Conservation (phyloP, 2,113 vertebrate genomes). For the Ictalurus punctatus region DNA sequence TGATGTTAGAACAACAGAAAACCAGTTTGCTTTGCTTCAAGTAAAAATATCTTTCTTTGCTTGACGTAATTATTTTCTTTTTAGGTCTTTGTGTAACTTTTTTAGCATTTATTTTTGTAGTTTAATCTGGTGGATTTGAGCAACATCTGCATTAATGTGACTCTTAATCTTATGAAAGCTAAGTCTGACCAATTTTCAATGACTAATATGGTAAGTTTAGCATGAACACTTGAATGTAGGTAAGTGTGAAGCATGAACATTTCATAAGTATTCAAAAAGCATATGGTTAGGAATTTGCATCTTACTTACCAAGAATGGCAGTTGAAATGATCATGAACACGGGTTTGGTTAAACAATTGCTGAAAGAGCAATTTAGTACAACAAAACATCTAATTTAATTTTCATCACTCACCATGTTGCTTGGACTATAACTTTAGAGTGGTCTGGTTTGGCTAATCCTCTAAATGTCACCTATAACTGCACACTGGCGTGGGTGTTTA, state of each 20-base stretch:
- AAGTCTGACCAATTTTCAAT: not conserved
- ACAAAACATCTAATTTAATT: not conserved
- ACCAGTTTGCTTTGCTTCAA: too few species aligned
- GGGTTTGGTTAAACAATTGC: not conserved
- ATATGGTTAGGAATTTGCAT: not conserved
- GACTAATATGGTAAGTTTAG: not conserved
- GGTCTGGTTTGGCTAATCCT: not conserved
- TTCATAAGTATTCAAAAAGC: not conserved
- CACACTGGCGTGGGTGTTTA: not conserved
- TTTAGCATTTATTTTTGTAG: too few species aligned
- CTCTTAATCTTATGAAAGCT: too few species aligned
- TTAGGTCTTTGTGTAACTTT: too few species aligned
- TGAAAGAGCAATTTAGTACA: not conserved
- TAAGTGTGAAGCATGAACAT: not conserved
- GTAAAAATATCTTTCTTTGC: too few species aligned
- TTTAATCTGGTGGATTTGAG: too few species aligned
- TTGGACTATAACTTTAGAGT: not conserved
- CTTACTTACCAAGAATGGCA: not conserved
- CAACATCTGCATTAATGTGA: too few species aligned
- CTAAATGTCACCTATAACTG: not conserved
- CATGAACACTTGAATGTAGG: not conserved
- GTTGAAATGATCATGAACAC: not conserved
- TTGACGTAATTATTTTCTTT: too few species aligned
- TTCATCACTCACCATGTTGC: not conserved
- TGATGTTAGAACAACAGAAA: too few species aligned